Evolutionary conservation across 2,797 vertebrate species (phyloP), one percentile per base, ranked within the genome.

Genomic region (Aphelocoma californica): DNA sequence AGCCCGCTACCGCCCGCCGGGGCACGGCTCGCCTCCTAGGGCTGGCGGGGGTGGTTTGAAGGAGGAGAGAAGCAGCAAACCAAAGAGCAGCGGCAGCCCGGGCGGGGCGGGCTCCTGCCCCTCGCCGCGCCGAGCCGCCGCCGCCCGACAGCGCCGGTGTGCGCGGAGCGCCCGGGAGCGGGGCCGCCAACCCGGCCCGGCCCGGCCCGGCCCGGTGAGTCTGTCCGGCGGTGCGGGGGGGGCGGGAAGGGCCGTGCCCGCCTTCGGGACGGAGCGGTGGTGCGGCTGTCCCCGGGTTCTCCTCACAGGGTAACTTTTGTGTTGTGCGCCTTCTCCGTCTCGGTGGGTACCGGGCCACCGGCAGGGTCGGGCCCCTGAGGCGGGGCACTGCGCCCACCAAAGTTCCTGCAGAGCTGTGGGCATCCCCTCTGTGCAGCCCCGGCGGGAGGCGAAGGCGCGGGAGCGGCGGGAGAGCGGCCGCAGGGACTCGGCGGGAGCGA

Each of bases 101-200:
- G 92, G 81, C 84, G 70, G 95, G 95, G 91, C 86, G 91, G 88
- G 34, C 88, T 75, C 32, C 56, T 16, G 77, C 50, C 48, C 72
- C 56, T 45, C n/a, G 16, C 18, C 31, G 57, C 54, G 75, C 42
- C 32, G 56, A 81, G 88, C 64, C n/a, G 34, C 64, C 50, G 69
- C 51, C 61, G 47, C 73, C 93, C 81, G 36, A 36, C 28, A 84
- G 67, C 73, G 58, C 53, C 54, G 50, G 24, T 18, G 62, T 9
- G 67, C 34, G 78, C 36, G n/a, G 54, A 81, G 54, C 61, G 38
- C 77, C 60, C 20, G 61, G 66, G 19, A 66, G 47, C 72, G 83
- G 54, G 65, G 54, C 78, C 29, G 53, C 53, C n/a, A 25, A 44
- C 42, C 42, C 32, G 24, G 18, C 38, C 31, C 45, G 42, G 64